phyloP scores from a whole-genome alignment of 2,888 invertebrate species.

The Cantharis rustica region DNA sequence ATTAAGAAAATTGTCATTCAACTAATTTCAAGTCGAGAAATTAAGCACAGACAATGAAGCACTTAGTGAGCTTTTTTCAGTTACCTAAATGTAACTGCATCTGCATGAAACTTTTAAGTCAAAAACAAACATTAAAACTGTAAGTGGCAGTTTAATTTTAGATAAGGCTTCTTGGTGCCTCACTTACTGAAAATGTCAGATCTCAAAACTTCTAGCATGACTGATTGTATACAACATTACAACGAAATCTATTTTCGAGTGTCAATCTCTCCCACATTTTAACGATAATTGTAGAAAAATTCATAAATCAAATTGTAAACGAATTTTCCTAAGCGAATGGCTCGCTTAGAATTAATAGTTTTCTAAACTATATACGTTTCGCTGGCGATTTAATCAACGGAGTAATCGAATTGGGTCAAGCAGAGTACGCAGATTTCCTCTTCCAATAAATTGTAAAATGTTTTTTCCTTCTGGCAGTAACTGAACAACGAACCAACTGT shows the following conservation, averaged over 20 bases:
- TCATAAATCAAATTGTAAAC: conserved; percentile 6
- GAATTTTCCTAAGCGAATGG: background rate
- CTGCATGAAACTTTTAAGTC: background rate
- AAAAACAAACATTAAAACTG: background rate
- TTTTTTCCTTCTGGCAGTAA: conserved; percentile 15
- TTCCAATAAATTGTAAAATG: conserved; percentile 15
- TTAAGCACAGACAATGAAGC: background rate
- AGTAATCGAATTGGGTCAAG: conserved; percentile 24
- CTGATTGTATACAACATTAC: conserved; percentile 8
- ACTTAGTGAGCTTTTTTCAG: background rate
- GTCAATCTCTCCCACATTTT: background rate
- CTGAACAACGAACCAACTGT: conserved; percentile 15
- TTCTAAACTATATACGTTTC: conserved; percentile 16
- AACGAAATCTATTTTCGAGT: background rate
- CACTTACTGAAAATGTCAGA: background rate
- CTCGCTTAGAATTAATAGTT: background rate
- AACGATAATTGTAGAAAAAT: background rate
- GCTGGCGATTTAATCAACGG: conserved; percentile 21
- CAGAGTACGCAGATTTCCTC: conserved; percentile 23
- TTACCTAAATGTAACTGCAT: background rate
- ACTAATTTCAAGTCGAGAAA: background rate
- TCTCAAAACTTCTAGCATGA: conserved; percentile 6
- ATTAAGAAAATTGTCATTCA: background rate
- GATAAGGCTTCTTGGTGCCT: conserved; percentile 1
- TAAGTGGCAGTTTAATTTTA: conserved; percentile 9